A percentile compares a stretch with the other conserved stretches of the same genome.
phyloP scores from a whole-genome alignment of 2,113 vertebrate genomes.

The Laticauda colubrina region DNA sequence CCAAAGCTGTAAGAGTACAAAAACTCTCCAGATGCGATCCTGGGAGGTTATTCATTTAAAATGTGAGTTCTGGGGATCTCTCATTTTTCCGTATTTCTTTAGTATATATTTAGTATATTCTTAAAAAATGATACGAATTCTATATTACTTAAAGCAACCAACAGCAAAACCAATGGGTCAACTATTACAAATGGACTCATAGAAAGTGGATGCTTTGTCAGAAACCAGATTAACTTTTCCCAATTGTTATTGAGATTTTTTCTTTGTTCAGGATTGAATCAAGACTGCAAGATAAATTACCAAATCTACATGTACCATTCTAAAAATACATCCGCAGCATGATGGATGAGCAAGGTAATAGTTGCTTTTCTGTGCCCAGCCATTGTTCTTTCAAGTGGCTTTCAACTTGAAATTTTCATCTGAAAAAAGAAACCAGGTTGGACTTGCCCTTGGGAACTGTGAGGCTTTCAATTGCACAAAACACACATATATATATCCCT shows the following conservation, averaged over 20 bases:
- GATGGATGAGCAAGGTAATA: background rate
- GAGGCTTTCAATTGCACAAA: background rate
- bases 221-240: background rate
- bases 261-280: background rate
- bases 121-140: background rate
- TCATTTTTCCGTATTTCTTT: background rate
- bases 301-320: background rate
- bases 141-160: background rate
- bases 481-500: background rate
- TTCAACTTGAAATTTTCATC: background rate
- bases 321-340: background rate
- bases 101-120: background rate
- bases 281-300: background rate
- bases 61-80: background rate
- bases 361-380: background rate
- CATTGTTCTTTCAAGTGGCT: background rate
- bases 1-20: slow-evolving; percentile 72
- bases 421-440: background rate
- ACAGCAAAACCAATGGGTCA: background rate
- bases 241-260: background rate
- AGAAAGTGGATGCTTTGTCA: background rate
- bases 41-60: slow-evolving; percentile 28
- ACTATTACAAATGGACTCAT: background rate
- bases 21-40: slow-evolving; percentile 73
- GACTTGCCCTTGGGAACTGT: background rate